Evolutionary conservation across 2,113 vertebrate genomes (phyloP).

Genomic region (Microcebus murinus): DNA sequence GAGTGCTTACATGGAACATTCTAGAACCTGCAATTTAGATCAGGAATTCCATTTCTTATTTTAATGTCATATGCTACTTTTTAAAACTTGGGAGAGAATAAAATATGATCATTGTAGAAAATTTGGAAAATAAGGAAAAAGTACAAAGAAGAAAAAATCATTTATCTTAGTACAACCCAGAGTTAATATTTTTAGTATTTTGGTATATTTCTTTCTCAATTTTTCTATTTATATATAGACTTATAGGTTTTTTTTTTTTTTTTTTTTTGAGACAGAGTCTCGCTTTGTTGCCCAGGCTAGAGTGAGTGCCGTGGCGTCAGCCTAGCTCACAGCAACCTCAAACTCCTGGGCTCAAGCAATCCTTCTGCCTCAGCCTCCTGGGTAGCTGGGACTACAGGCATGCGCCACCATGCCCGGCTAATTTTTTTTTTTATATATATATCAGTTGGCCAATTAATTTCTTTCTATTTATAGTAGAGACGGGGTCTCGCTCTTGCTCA

Average conservation of each 20-base stretch:
- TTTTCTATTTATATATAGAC: background rate
- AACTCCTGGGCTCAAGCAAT: too few relatives aligned
- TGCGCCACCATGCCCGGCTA: too few relatives aligned
- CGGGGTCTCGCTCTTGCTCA: too few relatives aligned
- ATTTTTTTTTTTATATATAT: too few relatives aligned
- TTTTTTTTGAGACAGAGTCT: too few relatives aligned
- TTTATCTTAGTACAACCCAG: background rate
- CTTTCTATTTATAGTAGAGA: too few relatives aligned
- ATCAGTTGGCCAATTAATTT: too few relatives aligned
- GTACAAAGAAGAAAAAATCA: background rate
- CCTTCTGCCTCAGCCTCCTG: too few relatives aligned
- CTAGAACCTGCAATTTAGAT: background rate
- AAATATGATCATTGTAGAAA: background rate
- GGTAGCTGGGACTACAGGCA: too few relatives aligned
- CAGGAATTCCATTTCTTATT: background rate
- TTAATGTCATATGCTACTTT: background rate
- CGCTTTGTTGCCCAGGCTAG: too few relatives aligned
- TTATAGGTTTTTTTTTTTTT: background rate
- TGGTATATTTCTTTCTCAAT: background rate
- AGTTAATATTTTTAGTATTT: background rate
- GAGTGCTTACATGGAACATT: background rate
- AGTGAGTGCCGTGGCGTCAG: too few relatives aligned
- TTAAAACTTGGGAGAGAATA: conserved; percentile 7
- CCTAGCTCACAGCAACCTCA: too few relatives aligned
- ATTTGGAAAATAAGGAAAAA: background rate